These are phyloP conservation scores for Rhombomys opimus DNA, from an alignment of 2,113 vertebrate genomes.

Conservation along the genomic window DNA sequence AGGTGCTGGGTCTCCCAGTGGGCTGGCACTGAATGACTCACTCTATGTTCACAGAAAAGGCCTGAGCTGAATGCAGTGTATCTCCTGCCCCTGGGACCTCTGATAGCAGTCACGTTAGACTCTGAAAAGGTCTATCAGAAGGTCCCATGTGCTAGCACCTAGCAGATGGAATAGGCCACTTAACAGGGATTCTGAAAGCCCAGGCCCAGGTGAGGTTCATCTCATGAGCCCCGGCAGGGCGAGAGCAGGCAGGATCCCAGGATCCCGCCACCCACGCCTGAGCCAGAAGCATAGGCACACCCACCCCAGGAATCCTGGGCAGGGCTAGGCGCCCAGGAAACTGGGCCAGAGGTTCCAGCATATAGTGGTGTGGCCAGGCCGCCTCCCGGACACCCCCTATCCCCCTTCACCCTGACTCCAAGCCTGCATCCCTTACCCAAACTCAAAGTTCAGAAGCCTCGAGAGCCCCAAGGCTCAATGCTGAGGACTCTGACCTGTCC, in stretches of 20 bases:
- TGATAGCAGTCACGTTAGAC: fast-evolving
- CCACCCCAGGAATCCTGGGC: constrained; percentile 73
- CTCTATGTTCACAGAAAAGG: fast-evolving
- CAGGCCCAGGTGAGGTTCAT: neutral
- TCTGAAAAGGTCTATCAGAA: fast-evolving
- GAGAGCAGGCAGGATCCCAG: neutral
- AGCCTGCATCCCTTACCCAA: neutral
- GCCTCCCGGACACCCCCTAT: neutral
- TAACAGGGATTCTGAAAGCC: fast-evolving
- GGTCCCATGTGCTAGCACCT: fast-evolving
- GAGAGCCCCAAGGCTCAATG: too few species aligned
- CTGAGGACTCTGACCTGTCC: neutral
- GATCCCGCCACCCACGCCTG: constrained; percentile 23
- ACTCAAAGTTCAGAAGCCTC: neutral
- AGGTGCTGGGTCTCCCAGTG: fast-evolving
- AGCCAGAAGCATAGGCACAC: constrained; percentile 62
- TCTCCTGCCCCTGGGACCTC: fast-evolving
- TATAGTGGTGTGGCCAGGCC: neutral
- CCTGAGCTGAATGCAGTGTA: fast-evolving
- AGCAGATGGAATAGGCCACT: fast-evolving
- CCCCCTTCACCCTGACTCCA: neutral
- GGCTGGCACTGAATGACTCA: fast-evolving
- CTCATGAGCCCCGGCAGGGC: neutral
- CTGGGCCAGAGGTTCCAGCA: constrained; percentile 59
- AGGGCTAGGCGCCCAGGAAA: constrained; percentile 70